Base-by-base conservation (phyloP, 2,888 invertebrate genomes). In the Mythimna loreyi region DNA sequence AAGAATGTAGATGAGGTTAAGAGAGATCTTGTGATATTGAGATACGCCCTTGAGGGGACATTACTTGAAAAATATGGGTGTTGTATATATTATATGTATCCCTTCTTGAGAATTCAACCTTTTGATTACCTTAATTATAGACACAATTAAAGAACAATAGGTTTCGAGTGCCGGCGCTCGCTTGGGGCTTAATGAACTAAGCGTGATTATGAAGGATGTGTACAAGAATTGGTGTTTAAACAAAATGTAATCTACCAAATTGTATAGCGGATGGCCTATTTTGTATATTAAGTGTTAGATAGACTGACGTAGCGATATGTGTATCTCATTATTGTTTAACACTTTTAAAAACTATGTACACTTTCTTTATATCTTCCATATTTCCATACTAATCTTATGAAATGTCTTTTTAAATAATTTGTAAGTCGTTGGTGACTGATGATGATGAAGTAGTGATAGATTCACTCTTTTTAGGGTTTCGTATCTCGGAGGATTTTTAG, bases 251-350 rank as follows among this genome's bases (percentile, higher is more conserved):
- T 11, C 2, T 63, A 76, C 56, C 45, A 60, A 6, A 55, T 40
- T 71, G 65, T 79, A 74, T 78, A 86, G 85, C 82, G 75, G 81
- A 87, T 81, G 92, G 92, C 92, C 92, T 92, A 92, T 87, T 86
- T 86, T 86, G 84, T 89, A 88, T 87, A 83, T 83, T 90, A 90
- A 90, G 89, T 89, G 86, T 87, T 90, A 85, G 79, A 89, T 90
- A 91, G 91, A 92, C 90, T 92, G 92, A 90, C 82, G 78, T 88
- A 87, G 86, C 81, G 81, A 70, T 79, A 74, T 75, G 49, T 75
- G 75, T 71, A 78, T 74, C 67, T 78, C 73, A 69, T 66, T 79
- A 76, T 70, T 60, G 45, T 75, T 71, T 81, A 80, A 72, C 43
- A 63, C 58, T 76, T 57, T 57, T 19, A 47, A 45, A n/a, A 63